Evolutionary conservation across 2,113 vertebrate species (phyloP).

Genomic region (Phylloscopus trochiloides): DNA sequence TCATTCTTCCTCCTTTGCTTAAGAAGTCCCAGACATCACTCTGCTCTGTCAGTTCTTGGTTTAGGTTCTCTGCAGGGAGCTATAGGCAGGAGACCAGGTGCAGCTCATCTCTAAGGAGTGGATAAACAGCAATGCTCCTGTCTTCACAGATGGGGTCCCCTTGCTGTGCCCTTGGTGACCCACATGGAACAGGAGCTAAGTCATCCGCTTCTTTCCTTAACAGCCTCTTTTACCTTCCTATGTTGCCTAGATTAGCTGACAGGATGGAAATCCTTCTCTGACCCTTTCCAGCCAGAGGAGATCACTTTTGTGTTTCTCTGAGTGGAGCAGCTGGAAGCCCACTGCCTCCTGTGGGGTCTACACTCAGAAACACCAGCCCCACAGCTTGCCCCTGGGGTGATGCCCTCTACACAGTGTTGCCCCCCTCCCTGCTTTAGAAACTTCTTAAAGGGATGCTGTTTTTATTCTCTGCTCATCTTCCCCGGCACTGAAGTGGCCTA

Average conservation of each 20-base stretch:
- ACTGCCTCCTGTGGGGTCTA: not conserved
- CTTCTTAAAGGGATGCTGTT: not conserved
- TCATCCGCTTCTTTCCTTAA: not conserved
- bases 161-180: not conserved
- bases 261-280: not conserved
- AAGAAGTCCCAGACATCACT: not conserved
- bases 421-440: not conserved
- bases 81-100: not conserved
- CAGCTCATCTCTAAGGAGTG: not conserved
- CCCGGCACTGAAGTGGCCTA: not conserved
- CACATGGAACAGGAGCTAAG: not conserved
- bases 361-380: not conserved
- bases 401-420: not conserved
- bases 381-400: not conserved
- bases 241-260: not conserved
- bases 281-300: not conserved
- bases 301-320: not conserved
- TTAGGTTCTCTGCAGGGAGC: not conserved
- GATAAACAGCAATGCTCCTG: not conserved
- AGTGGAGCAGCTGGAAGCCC: not conserved
- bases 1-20: not conserved
- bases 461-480: not conserved
- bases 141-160: not conserved
- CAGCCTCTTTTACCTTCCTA: not conserved
- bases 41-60: not conserved